A percentile compares a stretch with the other conserved stretches of the same genome.
Evolutionary conservation across 2,888 invertebrate genomes (phyloP).

Genomic region (Abrostola tripartita): DNA sequence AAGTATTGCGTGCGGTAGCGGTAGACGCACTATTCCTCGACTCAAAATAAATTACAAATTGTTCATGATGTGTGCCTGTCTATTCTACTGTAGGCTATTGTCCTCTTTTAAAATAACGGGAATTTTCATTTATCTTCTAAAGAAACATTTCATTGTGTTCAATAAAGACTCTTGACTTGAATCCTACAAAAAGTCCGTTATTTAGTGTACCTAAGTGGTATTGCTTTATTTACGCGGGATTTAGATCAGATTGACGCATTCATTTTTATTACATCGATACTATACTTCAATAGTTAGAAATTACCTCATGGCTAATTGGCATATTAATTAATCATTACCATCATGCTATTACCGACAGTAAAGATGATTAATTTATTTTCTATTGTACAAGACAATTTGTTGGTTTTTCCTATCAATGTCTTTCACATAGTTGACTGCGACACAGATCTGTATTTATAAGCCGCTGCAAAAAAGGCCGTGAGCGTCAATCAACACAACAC

Average conservation of each 20-base stretch:
- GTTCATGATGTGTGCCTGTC: constrained; percentile 20
- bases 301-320: not conserved
- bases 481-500: constrained; percentile 76
- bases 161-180: constrained; percentile 11
- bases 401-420: constrained; percentile 36
- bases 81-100: constrained; percentile 36
- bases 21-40: constrained; percentile 15
- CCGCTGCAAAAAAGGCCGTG: constrained; percentile 71
- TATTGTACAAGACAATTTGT: constrained; percentile 17
- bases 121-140: constrained; percentile 24
- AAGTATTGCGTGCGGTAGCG: constrained; percentile 20
- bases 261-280: too few relatives aligned
- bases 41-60: constrained; percentile 37
- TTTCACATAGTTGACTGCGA: constrained; percentile 45
- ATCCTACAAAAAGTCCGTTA: constrained; percentile 1
- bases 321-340: constrained; percentile 27
- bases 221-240: not conserved
- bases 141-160: constrained; percentile 8
- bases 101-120: constrained; percentile 34
- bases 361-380: constrained; percentile 37
- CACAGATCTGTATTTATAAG: constrained; percentile 46
- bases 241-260: too few relatives aligned
- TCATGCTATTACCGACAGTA: constrained; percentile 21
- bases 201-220: not conserved
- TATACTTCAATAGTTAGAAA: too few relatives aligned